A percentile compares a stretch with the other conserved stretches of the same genome.
These are phyloP conservation scores for Lycorma delicatula DNA, from an alignment of 1,140 invertebrate species.

Conservation along the genomic window DNA sequence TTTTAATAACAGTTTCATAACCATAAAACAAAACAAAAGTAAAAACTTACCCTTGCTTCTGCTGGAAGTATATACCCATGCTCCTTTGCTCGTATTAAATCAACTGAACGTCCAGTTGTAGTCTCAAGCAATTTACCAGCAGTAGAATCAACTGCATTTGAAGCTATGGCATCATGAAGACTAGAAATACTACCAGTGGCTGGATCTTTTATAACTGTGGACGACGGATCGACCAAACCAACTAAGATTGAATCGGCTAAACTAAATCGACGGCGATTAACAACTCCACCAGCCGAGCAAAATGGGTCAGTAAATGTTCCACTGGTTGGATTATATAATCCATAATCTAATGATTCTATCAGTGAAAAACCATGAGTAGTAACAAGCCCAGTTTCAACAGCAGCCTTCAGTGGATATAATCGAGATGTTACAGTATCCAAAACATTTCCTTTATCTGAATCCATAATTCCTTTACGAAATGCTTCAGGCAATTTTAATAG, in stretches of 20 bases:
- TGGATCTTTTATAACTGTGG: conserved; percentile 72
- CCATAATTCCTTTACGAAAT: conserved; percentile 75
- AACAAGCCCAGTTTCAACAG: conserved; percentile 67
- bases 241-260: conserved; percentile 65
- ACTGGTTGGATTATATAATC: conserved; percentile 69
- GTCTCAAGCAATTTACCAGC: conserved; percentile 59
- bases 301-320: conserved; percentile 75
- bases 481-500: conserved; percentile 77
- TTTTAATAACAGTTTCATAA: too few relatives aligned
- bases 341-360: conserved; percentile 72
- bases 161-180: conserved; percentile 67
- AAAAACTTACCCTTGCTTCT: conserved; percentile 79
- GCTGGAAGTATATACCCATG: conserved; percentile 79
- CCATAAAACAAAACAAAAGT: too few relatives aligned
- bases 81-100: conserved; percentile 79
- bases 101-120: conserved; percentile 55
- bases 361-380: conserved; percentile 67
- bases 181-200: conserved; percentile 62
- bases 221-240: conserved; percentile 75
- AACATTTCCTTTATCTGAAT: conserved; percentile 75
- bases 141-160: conserved; percentile 63
- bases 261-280: conserved; percentile 57
- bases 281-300: conserved; percentile 49
- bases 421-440: conserved; percentile 73
- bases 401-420: conserved; percentile 59